These are phyloP conservation scores for Jaculus jaculus DNA, from an alignment of 2,113 vertebrate species.

Conservation along the genomic window DNA sequence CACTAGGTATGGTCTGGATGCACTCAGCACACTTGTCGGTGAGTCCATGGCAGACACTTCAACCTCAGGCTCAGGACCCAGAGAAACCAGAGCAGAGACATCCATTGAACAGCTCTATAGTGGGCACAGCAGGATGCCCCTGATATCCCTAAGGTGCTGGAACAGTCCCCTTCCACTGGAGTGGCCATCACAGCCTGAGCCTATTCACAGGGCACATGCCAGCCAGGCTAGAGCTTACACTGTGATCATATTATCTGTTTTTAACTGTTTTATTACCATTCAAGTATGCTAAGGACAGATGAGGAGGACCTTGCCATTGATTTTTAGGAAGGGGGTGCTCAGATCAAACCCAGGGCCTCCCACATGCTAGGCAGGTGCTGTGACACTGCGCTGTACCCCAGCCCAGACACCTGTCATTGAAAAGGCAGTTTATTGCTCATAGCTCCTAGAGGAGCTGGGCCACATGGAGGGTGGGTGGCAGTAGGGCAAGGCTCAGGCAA, in stretches of 20 bases:
- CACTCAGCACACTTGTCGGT: no score
- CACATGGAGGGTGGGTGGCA: not conserved
- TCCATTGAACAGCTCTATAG: not conserved
- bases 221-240: not conserved
- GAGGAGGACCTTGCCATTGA: accelerated
- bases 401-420: not conserved
- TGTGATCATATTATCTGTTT: not conserved
- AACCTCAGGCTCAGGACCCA: not conserved
- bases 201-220: not conserved
- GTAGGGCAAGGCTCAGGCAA: no score
- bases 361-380: not conserved
- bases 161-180: not conserved
- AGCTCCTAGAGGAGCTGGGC: not conserved
- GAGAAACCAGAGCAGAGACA: not conserved
- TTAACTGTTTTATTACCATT: not conserved
- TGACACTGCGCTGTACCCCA: not conserved
- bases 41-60: not conserved
- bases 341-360: not conserved
- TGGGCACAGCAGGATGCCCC: not conserved
- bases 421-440: not conserved
- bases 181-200: not conserved
- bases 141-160: not conserved
- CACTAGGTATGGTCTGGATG: no score
- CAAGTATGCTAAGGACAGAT: not conserved
- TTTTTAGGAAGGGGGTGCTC: not conserved